Base-by-base conservation (phyloP, 2,797 vertebrate genomes). In the Triplophysa bombifrons region DNA sequence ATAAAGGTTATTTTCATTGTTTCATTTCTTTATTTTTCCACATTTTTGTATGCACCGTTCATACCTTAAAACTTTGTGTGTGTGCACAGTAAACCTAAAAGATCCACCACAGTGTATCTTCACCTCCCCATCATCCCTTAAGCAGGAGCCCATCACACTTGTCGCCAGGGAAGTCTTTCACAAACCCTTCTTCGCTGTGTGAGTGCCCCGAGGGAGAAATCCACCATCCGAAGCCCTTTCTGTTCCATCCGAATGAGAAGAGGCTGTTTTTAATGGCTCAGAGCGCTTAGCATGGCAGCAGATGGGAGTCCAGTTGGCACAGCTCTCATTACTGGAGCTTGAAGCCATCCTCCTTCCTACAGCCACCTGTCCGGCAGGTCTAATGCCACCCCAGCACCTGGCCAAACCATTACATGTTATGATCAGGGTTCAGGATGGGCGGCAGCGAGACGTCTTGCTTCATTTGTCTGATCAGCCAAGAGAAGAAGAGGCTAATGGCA, bases 331-430 rank as follows among this genome's bases (percentile, higher is more conserved):
- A 93, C 85, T 86, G 88, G 86, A 86, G 88, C 88, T 90, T 80
- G 76, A 86, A 90, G 88, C 88, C 88, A 85, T 90, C 87, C 86
- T 89, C 87, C 82, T 88, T 89, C 81, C 73, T 88, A 84, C 30
- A 69, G 87, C 92, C 92, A 93, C 92, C 91, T 93, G 93, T 92
- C 92, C 90, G 82, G 85, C 88, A 91, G 88, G 89, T 89, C 89
- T 91, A 91, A 92, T 91, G 90, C 90, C 91, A 91, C 91, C 91
- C 90, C 87, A 38, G 87, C 92, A 93, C 91, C 93, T 93, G 92
- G 91, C 86, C 85, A 85, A 87, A 80, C 88, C 86, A 89, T 91
- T 90, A 89, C 89, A 87, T 88, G 88, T 84, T 74, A 89, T 91
- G 90, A 92, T 93, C 90, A 91, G 91, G 91, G 89, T 89, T 87